These are phyloP conservation scores for Chaetorhynchus papuensis DNA, from an alignment of 2,113 vertebrate species.

Conservation along the genomic window DNA sequence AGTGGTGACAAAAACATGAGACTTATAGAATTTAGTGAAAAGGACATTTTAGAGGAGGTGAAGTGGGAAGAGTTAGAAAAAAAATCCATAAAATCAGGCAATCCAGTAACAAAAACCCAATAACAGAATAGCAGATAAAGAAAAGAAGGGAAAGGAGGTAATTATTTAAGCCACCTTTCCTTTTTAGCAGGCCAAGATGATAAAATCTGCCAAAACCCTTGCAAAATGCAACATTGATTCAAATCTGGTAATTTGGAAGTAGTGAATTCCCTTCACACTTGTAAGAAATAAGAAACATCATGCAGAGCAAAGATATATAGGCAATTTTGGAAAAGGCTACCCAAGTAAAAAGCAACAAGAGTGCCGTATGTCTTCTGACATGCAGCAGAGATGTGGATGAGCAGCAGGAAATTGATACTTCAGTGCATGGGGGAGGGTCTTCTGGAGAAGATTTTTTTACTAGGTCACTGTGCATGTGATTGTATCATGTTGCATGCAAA, in stretches of 20 bases:
- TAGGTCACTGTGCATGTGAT: not conserved
- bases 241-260: not conserved
- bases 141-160: not conserved
- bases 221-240: not conserved
- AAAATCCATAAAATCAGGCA: not conserved
- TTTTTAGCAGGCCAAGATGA: not conserved
- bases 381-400: not conserved
- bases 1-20: not conserved
- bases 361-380: not conserved
- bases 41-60: not conserved
- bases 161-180: not conserved
- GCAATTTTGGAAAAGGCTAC: not conserved
- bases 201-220: not conserved
- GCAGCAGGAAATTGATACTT: not conserved
- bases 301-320: not conserved
- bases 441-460: not conserved
- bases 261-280: not conserved
- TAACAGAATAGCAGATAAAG: not conserved
- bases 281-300: not conserved
- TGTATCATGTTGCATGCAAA: not conserved
- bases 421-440: not conserved
- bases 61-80: not conserved
- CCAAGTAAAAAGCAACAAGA: not conserved
- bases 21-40: not conserved
- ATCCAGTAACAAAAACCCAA: not conserved